A percentile compares a stretch with the other conserved stretches of the same genome.
phyloP scores from a whole-genome alignment of 2,888 invertebrate genomes.

The Malachius bipustulatus region DNA sequence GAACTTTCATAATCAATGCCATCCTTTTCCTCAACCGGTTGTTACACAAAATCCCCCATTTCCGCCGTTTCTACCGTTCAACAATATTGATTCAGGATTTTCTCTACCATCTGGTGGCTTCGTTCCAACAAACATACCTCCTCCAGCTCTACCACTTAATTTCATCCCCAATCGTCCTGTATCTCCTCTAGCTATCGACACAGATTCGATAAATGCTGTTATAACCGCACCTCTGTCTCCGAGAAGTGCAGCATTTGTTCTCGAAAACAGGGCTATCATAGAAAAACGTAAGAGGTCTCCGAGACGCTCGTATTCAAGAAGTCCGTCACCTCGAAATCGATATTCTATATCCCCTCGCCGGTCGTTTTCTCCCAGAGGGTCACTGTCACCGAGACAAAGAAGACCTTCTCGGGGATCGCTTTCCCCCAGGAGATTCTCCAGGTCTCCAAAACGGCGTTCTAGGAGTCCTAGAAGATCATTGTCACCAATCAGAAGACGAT shows the following conservation, averaged over 20 bases:
- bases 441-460: background rate
- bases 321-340: constrained; percentile 29
- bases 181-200: constrained; percentile 31
- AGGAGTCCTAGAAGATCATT: constrained; percentile 10
- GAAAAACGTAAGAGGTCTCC: constrained; percentile 34
- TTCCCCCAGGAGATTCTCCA: constrained; percentile 12
- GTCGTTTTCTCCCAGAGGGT: constrained; percentile 23
- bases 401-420: constrained; percentile 8
- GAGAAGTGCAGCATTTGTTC: constrained; percentile 36
- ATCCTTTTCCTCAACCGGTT: background rate
- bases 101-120: constrained; percentile 1
- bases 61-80: constrained; percentile 12
- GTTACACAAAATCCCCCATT: constrained; percentile 11
- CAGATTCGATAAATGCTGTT: constrained; percentile 24
- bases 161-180: constrained; percentile 17
- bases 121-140: constrained; percentile 4
- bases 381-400: constrained; percentile 22
- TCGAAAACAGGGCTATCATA: constrained; percentile 36
- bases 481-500: constrained; percentile 22
- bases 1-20: background rate
- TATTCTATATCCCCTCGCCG: constrained; percentile 27
- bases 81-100: too few species aligned
- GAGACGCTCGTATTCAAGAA: constrained; percentile 35
- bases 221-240: constrained; percentile 33
- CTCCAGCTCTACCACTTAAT: background rate